Conservation (phyloP, 2,113 vertebrate species). For the Melospiza melodia region DNA sequence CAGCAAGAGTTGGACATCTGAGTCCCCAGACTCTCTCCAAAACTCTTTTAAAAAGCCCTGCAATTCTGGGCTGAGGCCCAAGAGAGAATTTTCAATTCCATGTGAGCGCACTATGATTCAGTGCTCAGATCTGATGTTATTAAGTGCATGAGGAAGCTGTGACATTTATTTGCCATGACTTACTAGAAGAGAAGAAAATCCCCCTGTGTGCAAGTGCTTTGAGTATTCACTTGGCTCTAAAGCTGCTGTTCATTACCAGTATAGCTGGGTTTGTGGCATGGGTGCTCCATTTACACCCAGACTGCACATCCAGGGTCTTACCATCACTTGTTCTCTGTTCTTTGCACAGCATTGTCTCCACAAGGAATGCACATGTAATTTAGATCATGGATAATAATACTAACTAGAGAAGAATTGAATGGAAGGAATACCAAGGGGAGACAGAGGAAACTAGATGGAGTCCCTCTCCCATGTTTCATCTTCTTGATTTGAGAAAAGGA, state of each 20-base stretch:
- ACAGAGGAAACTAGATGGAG: neutral
- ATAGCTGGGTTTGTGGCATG: too few species aligned
- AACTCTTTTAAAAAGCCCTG: neutral
- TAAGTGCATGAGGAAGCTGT: neutral
- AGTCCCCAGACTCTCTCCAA: neutral
- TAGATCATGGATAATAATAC: neutral
- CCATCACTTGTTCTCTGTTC: neutral
- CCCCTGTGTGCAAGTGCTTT: accelerated
- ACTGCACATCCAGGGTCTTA: neutral
- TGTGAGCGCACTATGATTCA: neutral
- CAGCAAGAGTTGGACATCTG: neutral
- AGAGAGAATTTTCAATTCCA: neutral
- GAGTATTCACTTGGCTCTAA: neutral
- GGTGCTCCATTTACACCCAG: neutral
- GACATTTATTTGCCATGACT: neutral
- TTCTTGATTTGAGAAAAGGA: neutral
- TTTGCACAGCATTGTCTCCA: neutral
- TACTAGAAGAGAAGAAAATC: neutral
- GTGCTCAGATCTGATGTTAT: neutral
- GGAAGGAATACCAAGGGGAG: neutral
- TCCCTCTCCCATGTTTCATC: neutral
- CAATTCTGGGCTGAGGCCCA: neutral
- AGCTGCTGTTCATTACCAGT: neutral
- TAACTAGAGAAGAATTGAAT: neutral
- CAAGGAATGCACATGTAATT: neutral